Evolutionary conservation across 2,888 invertebrate genomes (phyloP).

Genomic region (Eulithis testata): DNA sequence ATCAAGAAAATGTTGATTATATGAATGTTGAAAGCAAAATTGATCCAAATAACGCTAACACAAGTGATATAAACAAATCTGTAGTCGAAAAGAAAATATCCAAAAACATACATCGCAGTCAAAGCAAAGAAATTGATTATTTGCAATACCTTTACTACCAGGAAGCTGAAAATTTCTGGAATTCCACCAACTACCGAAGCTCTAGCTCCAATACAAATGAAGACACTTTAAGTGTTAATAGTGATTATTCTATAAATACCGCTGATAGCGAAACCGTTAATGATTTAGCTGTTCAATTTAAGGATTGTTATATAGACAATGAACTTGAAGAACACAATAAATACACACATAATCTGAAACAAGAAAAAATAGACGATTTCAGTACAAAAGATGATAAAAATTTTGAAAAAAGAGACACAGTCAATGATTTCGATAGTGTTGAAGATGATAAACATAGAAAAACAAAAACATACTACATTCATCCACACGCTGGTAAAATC

Average conservation of each 20-base stretch:
- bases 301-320: slow-evolving; percentile 14
- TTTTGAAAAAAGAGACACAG: not conserved
- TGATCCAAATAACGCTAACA: not conserved
- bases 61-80: not conserved
- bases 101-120: slow-evolving; percentile 13
- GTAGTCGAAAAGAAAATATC: slow-evolving; percentile 4
- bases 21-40: not conserved
- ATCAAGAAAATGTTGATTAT: not conserved
- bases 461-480: not conserved
- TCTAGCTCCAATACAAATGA: not conserved
- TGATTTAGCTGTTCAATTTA: slow-evolving; percentile 14
- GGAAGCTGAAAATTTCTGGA: slow-evolving; percentile 28
- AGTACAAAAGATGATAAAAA: not conserved
- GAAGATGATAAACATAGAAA: not conserved
- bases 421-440: not conserved
- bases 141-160: slow-evolving; percentile 23
- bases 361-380: not conserved
- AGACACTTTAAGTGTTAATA: not conserved
- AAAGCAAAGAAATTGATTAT: slow-evolving; percentile 9
- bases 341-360: slow-evolving; percentile 5
- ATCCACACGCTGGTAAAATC: not conserved
- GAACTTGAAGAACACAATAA: slow-evolving; percentile 2
- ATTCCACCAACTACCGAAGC: not conserved
- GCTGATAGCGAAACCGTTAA: not conserved
- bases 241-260: too few species aligned